A percentile compares a stretch with the other conserved stretches of the same genome.
Conservation (phyloP, 2,113 vertebrate genomes). For the Pholis gunnellus region DNA sequence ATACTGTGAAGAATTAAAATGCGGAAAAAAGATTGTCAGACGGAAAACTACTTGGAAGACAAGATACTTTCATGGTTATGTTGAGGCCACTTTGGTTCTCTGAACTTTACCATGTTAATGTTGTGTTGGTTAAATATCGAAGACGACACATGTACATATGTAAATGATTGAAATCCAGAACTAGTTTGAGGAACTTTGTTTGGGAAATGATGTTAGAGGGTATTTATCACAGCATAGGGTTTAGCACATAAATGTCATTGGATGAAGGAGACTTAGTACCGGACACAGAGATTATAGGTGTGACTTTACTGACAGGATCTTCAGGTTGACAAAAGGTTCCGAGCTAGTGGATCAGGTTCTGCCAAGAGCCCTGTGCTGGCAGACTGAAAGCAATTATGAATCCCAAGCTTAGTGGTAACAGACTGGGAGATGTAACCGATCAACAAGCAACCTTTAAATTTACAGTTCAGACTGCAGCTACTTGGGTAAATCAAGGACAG, state of each 20-base stretch:
- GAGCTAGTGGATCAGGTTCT: conserved; percentile 24
- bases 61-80: background rate
- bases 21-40: conserved; percentile 33
- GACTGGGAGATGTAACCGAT: conserved; percentile 2
- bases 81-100: background rate
- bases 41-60: background rate
- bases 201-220: background rate
- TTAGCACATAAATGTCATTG: background rate
- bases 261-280: background rate
- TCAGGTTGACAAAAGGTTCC: conserved; percentile 29
- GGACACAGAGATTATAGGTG: background rate
- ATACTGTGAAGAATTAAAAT: conserved; percentile 33
- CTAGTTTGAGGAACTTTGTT: background rate
- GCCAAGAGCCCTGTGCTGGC: conserved; percentile 15
- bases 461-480: background rate
- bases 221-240: background rate
- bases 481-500: conserved; percentile 5
- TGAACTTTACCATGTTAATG: background rate
- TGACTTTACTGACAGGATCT: conserved; percentile 8
- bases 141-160: background rate
- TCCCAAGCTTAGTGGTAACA: background rate
- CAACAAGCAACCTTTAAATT: background rate
- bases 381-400: conserved; percentile 4
- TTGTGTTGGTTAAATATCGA: background rate
- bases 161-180: background rate